phyloP scores from a whole-genome alignment of 2,888 invertebrate species.

The Yponomeuta cagnagella region DNA sequence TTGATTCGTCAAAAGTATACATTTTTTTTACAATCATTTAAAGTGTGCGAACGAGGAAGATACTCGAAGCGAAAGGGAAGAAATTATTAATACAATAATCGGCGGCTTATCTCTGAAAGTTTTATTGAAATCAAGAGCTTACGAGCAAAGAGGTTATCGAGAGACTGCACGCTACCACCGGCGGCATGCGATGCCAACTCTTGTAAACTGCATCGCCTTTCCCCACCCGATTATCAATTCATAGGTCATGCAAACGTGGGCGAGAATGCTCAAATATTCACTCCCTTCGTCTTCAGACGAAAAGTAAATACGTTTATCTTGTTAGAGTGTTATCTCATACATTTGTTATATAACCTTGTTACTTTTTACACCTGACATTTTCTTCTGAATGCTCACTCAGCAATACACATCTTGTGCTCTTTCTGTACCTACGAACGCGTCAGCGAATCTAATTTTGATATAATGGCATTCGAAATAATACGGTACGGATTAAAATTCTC shows the following conservation, averaged over 20 bases:
- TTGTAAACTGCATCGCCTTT: constrained; percentile 43
- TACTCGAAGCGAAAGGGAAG: no score
- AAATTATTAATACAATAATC: no score
- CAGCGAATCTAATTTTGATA: neutral
- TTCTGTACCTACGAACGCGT: neutral
- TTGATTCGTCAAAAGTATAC: no score
- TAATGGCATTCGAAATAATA: constrained; percentile 22
- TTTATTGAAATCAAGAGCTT: no score
- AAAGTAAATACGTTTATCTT: no score
- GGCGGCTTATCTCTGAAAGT: no score
- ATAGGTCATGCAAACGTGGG: neutral
- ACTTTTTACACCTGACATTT: no score
- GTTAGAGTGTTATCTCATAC: neutral
- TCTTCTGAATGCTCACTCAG: neutral
- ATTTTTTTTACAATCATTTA: no score
- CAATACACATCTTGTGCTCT: neutral
- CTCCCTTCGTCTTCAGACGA: no score
- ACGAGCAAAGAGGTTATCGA: no score
- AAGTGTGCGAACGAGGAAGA: no score
- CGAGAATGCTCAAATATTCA: neutral
- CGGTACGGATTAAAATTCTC: constrained; percentile 24
- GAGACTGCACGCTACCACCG: neutral
- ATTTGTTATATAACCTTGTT: neutral
- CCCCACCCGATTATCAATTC: constrained; percentile 42
- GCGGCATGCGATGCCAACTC: neutral